Base-by-base conservation (phyloP, 2,888 invertebrate species). In the Lacanobia oleracea region DNA sequence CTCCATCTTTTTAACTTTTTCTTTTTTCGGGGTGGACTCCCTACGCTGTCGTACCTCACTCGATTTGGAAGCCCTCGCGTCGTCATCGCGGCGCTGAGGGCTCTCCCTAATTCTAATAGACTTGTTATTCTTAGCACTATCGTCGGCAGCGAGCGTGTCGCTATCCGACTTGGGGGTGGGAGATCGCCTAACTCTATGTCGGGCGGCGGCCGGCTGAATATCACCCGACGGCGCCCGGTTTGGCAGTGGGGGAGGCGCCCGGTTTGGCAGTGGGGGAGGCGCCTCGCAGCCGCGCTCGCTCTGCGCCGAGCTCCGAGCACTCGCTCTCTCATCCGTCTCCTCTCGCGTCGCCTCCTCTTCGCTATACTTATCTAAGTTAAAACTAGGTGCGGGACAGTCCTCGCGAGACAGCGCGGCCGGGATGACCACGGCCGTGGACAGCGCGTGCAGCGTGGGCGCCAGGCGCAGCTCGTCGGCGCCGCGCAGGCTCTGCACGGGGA, bases 161-260 rank as follows among this genome's bases (percentile, higher is more conserved):
- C 88, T 89, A 90, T 88, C 88, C 72, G 79, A 86, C 91, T 91
- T 85, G 82, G 81, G 90, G 93, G 94, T 92, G 94, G 95, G 93
- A 88, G 93, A 90, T 90, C 89, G 91, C 90, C 90, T 93, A 92
- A 91, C 80, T 88, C 91, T 93, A 93, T 84, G 78, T 83, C 88
- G 89, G 87, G 88, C 88, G 87, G 88, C 88, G 60, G 80, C 67
- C 92, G 94, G 90, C 81, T 93, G 92, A 91, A 93, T 92, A 90
- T 94, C 94, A 92, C 87, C 90, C 91, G 92, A 83, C 81, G 83
- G 73, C 85, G 86, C 86, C 80, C 86, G 89, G 89, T 89, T 91
- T 90, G 93, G 94, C 94, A 94, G 94, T 93, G 93, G 83, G n/a
- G n/a, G n/a, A n/a, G 83, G 73, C 85, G 86, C 86, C 80, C 86